A percentile compares a stretch with the other conserved stretches of the same genome.
These are phyloP conservation scores for Amphipyra tragopoginis DNA, from an alignment of 2,888 invertebrate genomes.

Conservation along the genomic window DNA sequence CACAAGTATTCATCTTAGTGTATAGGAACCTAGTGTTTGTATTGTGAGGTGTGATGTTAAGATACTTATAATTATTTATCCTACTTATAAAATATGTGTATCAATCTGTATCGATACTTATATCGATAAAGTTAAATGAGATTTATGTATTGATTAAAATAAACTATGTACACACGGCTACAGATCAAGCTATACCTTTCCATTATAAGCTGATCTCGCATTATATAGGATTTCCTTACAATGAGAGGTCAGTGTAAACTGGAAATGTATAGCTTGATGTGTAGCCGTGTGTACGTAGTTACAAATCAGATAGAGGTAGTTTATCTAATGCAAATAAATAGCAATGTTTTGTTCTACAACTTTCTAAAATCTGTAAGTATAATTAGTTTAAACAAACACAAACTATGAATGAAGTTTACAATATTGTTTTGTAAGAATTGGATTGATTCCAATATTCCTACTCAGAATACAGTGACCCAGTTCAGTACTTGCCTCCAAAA, in stretches of 20 bases:
- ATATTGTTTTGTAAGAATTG: conserved; percentile 31
- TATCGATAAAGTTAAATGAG: conserved; percentile 9
- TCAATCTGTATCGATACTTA: conserved; percentile 8
- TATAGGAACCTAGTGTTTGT: conserved; percentile 31
- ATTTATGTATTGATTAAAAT: conserved; percentile 9
- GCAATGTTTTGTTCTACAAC: neutral
- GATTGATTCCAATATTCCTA: conserved; percentile 39
- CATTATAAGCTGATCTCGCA: too few species aligned
- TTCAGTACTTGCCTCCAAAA: conserved; percentile 14
- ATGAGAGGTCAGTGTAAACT: too few species aligned
- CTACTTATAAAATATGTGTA: too few species aligned
- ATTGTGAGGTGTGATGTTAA: conserved; percentile 28
- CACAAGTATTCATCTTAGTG: conserved; percentile 11
- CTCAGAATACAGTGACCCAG: conserved; percentile 30
- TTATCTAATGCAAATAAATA: neutral
- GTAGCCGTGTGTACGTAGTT: conserved; percentile 3
- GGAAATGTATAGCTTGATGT: too few species aligned
- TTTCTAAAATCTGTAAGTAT: neutral
- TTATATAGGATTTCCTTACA: too few species aligned
- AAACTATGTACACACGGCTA: too few species aligned
- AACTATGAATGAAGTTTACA: conserved; percentile 16
- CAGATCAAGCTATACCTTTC: too few species aligned
- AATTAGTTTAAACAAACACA: too few species aligned
- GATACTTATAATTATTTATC: neutral
- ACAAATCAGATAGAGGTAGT: neutral